These are phyloP conservation scores for Pinctada fucata DNA, from an alignment of 2,888 invertebrate species.

Conservation along the genomic window DNA sequence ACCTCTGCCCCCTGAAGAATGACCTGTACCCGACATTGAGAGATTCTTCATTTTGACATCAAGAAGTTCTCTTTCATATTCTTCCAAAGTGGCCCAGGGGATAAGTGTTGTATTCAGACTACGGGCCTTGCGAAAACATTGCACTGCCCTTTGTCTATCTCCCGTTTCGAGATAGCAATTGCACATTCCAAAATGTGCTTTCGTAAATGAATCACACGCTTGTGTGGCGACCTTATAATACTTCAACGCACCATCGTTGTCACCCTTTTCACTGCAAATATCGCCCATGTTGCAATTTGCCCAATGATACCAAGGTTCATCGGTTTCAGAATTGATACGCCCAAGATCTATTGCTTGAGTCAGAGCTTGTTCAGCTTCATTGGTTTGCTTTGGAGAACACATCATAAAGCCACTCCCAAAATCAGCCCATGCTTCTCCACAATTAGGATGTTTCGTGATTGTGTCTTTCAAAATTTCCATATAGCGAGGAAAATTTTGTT, in stretches of 20 bases:
- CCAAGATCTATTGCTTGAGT: slow-evolving; percentile 7
- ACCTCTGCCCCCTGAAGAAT: neutral
- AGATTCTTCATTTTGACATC: too few species aligned
- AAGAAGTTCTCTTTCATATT: neutral
- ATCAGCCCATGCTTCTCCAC: slow-evolving; percentile 6
- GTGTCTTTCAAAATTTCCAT: neutral
- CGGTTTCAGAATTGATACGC: neutral
- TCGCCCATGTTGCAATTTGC: slow-evolving; percentile 12
- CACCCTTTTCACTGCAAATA: slow-evolving; percentile 4
- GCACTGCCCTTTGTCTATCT: neutral
- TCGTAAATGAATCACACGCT: slow-evolving; percentile 2
- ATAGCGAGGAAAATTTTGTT: neutral
- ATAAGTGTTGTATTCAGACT: slow-evolving; percentile 1
- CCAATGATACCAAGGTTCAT: slow-evolving; percentile 19
- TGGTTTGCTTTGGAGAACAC: neutral
- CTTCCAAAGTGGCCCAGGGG: slow-evolving; percentile 11
- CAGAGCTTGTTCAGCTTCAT: neutral
- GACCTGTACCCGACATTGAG: too few species aligned
- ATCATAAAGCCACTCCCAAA: neutral
- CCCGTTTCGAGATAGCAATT: neutral
- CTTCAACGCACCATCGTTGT: neutral
- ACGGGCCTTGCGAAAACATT: neutral
- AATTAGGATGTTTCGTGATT: neutral
- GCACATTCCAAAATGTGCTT: slow-evolving; percentile 11
- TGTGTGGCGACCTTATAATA: slow-evolving; percentile 11